A percentile compares a stretch with the other conserved stretches of the same genome.
phyloP scores from a whole-genome alignment of 2,888 invertebrate species.

The Arctia plantaginis region DNA sequence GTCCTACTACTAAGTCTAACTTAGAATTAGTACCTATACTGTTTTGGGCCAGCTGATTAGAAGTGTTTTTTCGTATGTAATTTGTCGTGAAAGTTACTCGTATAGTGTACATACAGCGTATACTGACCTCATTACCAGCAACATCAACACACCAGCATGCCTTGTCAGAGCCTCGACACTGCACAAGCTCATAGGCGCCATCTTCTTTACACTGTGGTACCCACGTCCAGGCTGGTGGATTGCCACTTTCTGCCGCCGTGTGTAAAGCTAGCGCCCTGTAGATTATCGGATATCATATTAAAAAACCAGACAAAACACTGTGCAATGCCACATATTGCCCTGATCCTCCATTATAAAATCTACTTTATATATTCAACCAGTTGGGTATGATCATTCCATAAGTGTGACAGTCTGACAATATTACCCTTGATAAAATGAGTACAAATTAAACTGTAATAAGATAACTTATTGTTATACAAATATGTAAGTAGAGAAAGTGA shows the following conservation, averaged over 20 bases:
- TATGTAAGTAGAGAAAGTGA: background rate
- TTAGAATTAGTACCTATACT: too few relatives aligned
- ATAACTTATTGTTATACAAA: background rate
- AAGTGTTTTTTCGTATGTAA: too few relatives aligned
- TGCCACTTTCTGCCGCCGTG: slow-evolving; percentile 86
- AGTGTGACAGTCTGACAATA: background rate
- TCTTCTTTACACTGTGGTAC: slow-evolving; percentile 91
- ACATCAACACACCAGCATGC: slow-evolving; percentile 94
- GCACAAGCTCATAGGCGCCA: slow-evolving; percentile 90
- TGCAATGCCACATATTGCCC: too few relatives aligned
- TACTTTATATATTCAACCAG: too few relatives aligned
- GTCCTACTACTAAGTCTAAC: too few relatives aligned
- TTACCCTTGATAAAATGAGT: background rate
- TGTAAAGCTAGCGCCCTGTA: slow-evolving; percentile 76
- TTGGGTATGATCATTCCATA: background rate
- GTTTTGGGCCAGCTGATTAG: too few relatives aligned
- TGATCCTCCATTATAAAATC: too few relatives aligned
- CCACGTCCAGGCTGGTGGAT: slow-evolving; percentile 91
- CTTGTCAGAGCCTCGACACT: slow-evolving; percentile 89
- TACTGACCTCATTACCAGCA: slow-evolving; percentile 89
- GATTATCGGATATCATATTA: background rate
- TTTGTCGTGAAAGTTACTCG: too few relatives aligned
- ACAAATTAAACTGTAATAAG: background rate
- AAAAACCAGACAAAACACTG: background rate
- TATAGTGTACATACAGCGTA: background rate